Conservation (phyloP, 2,888 invertebrate genomes). For the Alentia gelatinosa region DNA sequence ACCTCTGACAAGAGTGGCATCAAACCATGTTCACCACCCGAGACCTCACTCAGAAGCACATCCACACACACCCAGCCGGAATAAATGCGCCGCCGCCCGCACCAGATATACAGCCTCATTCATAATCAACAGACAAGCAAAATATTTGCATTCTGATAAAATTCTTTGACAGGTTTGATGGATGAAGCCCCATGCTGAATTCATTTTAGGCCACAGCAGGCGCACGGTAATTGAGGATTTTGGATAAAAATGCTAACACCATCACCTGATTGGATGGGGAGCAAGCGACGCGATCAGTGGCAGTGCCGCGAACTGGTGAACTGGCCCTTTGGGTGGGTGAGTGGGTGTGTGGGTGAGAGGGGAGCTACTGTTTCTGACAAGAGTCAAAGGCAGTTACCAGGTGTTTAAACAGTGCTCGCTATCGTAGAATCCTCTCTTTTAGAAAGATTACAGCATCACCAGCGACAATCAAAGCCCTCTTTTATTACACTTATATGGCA, state of each 20-base stretch:
- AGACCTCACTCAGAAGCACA: not conserved
- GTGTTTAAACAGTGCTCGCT: too few relatives aligned
- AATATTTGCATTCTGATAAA: constrained; percentile 54
- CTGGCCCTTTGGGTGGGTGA: not conserved
- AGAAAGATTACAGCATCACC: too few relatives aligned
- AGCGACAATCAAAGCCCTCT: too few relatives aligned
- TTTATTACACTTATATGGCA: too few relatives aligned
- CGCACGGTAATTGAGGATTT: constrained; percentile 37
- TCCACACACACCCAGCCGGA: not conserved
- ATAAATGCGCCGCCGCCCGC: not conserved
- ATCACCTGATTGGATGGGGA: constrained; percentile 35
- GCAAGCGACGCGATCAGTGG: constrained; percentile 8
- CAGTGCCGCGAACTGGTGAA: not conserved
- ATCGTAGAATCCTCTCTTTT: too few relatives aligned
- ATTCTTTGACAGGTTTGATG: constrained; percentile 47
- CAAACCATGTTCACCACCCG: too few relatives aligned
- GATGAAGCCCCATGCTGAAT: constrained; percentile 45
- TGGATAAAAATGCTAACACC: constrained; percentile 40
- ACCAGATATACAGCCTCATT: constrained; percentile 13
- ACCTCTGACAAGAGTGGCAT: not conserved
- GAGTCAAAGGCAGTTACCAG: not conserved
- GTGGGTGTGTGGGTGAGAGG: not conserved
- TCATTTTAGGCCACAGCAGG: constrained; percentile 42
- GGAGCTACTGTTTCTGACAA: too few relatives aligned
- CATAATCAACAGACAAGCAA: constrained; percentile 44